phyloP scores from a whole-genome alignment of 1,140 invertebrate genomes.

The Polypedilum pembai region DNA sequence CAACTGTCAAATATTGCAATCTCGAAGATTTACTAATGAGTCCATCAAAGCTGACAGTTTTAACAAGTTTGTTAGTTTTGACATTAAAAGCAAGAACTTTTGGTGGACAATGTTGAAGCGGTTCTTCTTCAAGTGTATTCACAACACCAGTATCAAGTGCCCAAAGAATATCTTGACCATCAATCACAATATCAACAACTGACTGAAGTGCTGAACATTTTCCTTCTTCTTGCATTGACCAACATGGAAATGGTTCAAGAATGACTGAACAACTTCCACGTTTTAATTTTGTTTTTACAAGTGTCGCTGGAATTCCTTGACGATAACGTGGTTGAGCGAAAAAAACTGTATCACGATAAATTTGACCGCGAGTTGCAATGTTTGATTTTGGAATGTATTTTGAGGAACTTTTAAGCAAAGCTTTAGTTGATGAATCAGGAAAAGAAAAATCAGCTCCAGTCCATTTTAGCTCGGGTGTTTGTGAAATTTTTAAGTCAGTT shows the following conservation, averaged over 20 bases:
- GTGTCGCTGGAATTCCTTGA: conserved; percentile 49
- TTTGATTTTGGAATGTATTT: conserved; percentile 51
- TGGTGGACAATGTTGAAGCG: conserved; percentile 47
- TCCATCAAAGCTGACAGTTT: conserved; percentile 48
- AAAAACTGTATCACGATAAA: conserved; percentile 48
- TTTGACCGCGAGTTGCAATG: conserved; percentile 50
- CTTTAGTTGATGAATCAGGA: conserved; percentile 47
- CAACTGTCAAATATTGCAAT: conserved; percentile 53
- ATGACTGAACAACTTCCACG: conserved; percentile 43
- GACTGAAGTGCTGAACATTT: conserved; percentile 51
- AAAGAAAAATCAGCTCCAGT: conserved; percentile 48
- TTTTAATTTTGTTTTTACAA: conserved; percentile 46
- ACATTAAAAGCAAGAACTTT: conserved; percentile 51
- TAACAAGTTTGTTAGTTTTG: conserved; percentile 50
- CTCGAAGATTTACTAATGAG: conserved; percentile 46
- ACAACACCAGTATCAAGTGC: conserved; percentile 53
- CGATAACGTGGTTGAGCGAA: conserved; percentile 51
- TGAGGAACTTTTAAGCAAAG: conserved; percentile 47
- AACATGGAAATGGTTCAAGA: conserved; percentile 50
- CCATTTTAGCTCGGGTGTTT: conserved; percentile 37
- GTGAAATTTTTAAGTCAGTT: background rate
- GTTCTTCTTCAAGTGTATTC: conserved; percentile 47
- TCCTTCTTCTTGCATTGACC: conserved; percentile 53
- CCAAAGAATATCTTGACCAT: conserved; percentile 50
- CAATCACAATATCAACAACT: conserved; percentile 52